Conservation (phyloP, 2,113 vertebrate genomes). For the Gobius niger region DNA sequence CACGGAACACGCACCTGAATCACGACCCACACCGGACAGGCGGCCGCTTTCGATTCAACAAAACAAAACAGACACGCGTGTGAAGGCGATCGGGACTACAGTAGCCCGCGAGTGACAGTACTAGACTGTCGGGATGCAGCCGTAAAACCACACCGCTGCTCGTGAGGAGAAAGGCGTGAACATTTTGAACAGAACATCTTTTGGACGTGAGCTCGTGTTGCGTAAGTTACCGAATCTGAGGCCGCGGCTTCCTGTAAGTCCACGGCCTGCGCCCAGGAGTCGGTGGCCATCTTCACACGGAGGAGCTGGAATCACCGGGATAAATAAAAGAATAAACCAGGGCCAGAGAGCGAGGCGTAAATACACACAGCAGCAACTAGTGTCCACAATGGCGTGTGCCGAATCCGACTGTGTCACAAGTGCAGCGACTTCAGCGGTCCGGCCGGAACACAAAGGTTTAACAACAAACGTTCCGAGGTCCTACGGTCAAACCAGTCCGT, state of each 20-base stretch:
- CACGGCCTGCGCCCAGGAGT: constrained; percentile 93
- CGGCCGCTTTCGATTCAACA: constrained; percentile 11
- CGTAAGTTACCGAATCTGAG: constrained; percentile 85
- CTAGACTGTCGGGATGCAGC: neutral
- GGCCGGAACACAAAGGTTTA: constrained; percentile 7
- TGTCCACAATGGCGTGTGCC: constrained; percentile 73
- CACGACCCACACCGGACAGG: constrained; percentile 6
- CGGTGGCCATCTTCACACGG: constrained; percentile 82
- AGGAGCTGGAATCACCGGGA: neutral
- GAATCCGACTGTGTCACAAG: constrained; percentile 26
- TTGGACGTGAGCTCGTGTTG: constrained; percentile 41
- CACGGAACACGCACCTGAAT: constrained; percentile 29
- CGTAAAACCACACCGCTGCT: neutral
- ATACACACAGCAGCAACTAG: constrained; percentile 36
- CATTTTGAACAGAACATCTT: constrained; percentile 16
- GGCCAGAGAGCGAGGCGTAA: neutral
- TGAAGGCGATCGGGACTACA: no score
- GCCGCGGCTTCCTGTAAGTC: constrained; percentile 92
- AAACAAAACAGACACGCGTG: neutral
- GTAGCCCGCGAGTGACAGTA: no score
- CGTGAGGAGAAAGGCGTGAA: neutral
- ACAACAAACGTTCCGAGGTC: constrained; percentile 45
- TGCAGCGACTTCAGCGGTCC: constrained; percentile 41
- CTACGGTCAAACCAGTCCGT: no score
- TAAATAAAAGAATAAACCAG: constrained; percentile 9